These are phyloP conservation scores for Operophtera brumata DNA, from an alignment of 2,888 invertebrate species.

Conservation along the genomic window DNA sequence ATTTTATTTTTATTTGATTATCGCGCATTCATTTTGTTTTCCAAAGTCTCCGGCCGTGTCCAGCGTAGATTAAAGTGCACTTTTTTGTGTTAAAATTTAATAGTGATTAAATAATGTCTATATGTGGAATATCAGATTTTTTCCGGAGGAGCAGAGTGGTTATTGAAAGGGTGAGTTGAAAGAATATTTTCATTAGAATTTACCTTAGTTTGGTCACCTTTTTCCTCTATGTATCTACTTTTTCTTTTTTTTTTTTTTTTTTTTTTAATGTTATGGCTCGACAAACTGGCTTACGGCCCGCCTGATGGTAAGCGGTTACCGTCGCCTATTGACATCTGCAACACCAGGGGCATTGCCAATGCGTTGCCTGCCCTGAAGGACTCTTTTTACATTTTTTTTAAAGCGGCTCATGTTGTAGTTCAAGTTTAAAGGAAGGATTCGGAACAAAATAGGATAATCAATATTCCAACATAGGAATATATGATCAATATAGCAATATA, in stretches of 20 bases:
- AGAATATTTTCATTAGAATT: neutral
- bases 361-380: too few relatives aligned
- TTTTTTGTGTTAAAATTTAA: conserved; percentile 18
- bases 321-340: too few relatives aligned
- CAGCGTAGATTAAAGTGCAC: neutral
- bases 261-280: too few relatives aligned
- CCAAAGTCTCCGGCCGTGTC: conserved; percentile 8
- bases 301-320: too few relatives aligned
- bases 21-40: conserved; percentile 1
- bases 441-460: neutral
- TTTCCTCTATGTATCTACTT: too few relatives aligned
- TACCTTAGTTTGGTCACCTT: neutral
- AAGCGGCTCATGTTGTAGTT: too few relatives aligned
- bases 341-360: too few relatives aligned
- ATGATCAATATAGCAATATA: too few relatives aligned
- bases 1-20: conserved; percentile 31
- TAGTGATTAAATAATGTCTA: conserved; percentile 51
- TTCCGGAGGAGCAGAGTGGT: conserved; percentile 55
- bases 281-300: too few relatives aligned
- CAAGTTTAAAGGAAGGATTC: neutral
- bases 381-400: too few relatives aligned
- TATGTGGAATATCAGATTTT: conserved; percentile 66
- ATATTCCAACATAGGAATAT: too few relatives aligned
- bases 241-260: too few relatives aligned
- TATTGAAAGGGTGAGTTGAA: conserved; percentile 58